phyloP scores from a whole-genome alignment of 2,888 invertebrate species.

The Scaptodrosophila latifasciaeformis region DNA sequence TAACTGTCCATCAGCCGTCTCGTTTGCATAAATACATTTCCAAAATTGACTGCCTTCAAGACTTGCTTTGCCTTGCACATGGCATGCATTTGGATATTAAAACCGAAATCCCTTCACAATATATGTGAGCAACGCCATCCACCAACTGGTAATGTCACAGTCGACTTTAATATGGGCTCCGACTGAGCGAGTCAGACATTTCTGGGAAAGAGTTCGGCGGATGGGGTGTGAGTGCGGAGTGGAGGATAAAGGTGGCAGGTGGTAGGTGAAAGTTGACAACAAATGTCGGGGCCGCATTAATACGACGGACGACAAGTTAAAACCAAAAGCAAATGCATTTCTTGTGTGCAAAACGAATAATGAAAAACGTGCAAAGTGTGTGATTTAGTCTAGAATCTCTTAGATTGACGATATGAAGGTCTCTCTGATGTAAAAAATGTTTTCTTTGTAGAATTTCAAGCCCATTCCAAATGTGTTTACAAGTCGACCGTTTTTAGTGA shows the following conservation, averaged over 20 bases:
- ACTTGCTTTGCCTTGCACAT: not conserved
- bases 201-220: constrained; percentile 40
- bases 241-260: too few species aligned
- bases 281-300: not conserved
- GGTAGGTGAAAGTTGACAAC: not conserved
- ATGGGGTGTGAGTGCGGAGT: constrained; percentile 16
- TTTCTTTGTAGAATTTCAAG: constrained; percentile 44
- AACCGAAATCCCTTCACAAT: constrained; percentile 25
- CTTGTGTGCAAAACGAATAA: constrained; percentile 11
- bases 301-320: constrained; percentile 5
- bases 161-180: constrained; percentile 14
- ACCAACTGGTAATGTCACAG: not conserved
- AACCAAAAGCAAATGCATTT: constrained; percentile 27
- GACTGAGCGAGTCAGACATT: constrained; percentile 48
- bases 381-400: constrained; percentile 17
- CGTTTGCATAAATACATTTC: not conserved
- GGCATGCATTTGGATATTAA: constrained; percentile 35
- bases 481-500: too few species aligned
- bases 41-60: constrained; percentile 16
- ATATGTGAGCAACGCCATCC: constrained; percentile 36
- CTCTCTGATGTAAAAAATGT: too few species aligned
- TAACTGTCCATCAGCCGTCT: not conserved
- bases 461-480: too few species aligned
- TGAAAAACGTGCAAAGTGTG: constrained; percentile 22
- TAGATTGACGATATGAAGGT: constrained; percentile 40